Evolutionary conservation across 2,888 invertebrate species (phyloP).

Genomic region (Eulithis prunata): DNA sequence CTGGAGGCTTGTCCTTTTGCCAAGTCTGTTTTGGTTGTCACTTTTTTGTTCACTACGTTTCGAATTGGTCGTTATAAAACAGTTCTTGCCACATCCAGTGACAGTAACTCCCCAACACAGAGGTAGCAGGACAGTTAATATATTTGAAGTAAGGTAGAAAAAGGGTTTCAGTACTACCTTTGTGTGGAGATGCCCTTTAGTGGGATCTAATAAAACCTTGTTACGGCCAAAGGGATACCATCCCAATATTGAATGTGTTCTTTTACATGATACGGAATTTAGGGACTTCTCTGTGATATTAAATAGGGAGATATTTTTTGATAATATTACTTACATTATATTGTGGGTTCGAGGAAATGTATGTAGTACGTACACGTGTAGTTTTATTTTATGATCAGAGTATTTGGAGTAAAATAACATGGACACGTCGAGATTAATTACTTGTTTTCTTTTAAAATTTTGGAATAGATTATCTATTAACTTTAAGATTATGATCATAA

Average conservation of each 20-base stretch:
- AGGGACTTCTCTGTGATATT: constrained; percentile 81
- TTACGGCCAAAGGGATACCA: constrained; percentile 84
- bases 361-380: too few species aligned
- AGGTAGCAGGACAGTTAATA: constrained; percentile 83
- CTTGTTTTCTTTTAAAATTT: too few species aligned
- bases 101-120: constrained; percentile 45
- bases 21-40: too few species aligned
- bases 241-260: constrained; percentile 84
- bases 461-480: too few species aligned
- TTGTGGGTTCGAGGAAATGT: too few species aligned
- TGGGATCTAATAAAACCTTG: constrained; percentile 85
- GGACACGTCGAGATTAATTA: too few species aligned
- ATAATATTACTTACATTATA: constrained; percentile 51
- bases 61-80: too few species aligned
- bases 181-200: constrained; percentile 83
- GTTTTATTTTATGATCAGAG: too few species aligned
- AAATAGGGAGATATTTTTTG: constrained; percentile 78
- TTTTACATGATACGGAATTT: constrained; percentile 84
- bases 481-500: too few species aligned
- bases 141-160: constrained; percentile 84
- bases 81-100: constrained; percentile 48
- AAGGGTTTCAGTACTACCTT: constrained; percentile 83
- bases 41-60: too few species aligned
- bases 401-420: too few species aligned
- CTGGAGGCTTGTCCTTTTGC: too few species aligned